Conservation (phyloP, 2,888 invertebrate species). For the Agrotis segetum region DNA sequence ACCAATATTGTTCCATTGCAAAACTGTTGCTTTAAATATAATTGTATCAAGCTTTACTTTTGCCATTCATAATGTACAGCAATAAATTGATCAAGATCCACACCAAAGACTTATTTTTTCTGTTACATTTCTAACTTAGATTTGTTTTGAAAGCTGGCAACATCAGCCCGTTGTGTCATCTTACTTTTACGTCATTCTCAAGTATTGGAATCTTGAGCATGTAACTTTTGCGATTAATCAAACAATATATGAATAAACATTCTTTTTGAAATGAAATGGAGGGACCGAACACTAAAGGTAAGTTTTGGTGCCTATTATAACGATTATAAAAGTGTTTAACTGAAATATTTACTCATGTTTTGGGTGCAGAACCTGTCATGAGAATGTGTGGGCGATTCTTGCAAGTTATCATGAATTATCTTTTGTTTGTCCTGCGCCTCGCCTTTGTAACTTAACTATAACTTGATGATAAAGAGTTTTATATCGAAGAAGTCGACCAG, state of each 20-base stretch:
- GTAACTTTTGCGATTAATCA: conserved; percentile 65
- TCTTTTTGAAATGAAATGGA: conserved; percentile 86
- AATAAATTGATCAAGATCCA: conserved; percentile 14
- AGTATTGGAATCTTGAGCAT: conserved; percentile 62
- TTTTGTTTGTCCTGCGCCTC: conserved; percentile 81
- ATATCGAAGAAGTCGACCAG: background rate
- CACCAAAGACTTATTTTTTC: background rate
- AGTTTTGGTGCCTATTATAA: conserved; percentile 49
- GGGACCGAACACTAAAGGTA: conserved; percentile 80
- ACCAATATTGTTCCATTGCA: background rate
- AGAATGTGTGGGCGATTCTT: conserved; percentile 87
- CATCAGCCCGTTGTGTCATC: conserved; percentile 54
- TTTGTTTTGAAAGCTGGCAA: conserved; percentile 44
- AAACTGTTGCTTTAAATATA: background rate
- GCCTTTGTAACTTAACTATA: conserved; percentile 49
- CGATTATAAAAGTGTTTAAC: conserved; percentile 8
- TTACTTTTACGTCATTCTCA: conserved; percentile 64
- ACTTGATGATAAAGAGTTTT: conserved; percentile 29
- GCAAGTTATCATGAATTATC: conserved; percentile 77
- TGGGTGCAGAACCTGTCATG: conserved; percentile 75
- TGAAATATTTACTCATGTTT: conserved; percentile 68
- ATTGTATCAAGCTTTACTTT: background rate
- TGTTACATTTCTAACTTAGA: too few species aligned
- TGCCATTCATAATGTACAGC: background rate
- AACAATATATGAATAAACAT: conserved; percentile 66